Evolutionary conservation across 2,888 invertebrate species (phyloP).

Genomic region (Hypolimnas misippus): DNA sequence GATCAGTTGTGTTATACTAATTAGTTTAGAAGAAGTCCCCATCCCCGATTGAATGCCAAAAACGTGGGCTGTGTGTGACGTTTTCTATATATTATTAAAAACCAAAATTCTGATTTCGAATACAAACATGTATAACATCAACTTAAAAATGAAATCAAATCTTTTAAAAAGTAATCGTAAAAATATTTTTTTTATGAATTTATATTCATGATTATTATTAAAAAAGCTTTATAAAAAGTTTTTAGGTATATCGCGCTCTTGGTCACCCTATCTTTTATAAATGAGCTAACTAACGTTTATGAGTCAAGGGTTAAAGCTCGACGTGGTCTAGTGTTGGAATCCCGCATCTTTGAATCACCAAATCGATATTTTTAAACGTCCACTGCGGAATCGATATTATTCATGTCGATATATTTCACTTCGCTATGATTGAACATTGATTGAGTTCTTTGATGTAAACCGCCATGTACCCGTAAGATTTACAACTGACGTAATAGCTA

Average conservation of each 20-base stretch:
- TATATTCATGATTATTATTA: no score
- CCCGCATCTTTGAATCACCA: constrained; percentile 60
- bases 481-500: constrained; percentile 63
- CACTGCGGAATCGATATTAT: constrained; percentile 18
- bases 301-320: constrained; percentile 75
- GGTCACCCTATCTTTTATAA: constrained; percentile 73
- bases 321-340: constrained; percentile 72
- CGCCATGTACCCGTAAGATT: constrained; percentile 61
- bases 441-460: constrained; percentile 68
- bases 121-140: no score
- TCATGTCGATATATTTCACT: constrained; percentile 61
- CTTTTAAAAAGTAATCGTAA: no score
- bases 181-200: no score
- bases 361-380: constrained; percentile 59
- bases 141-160: no score
- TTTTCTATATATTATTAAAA: no score
- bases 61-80: no score
- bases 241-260: constrained; percentile 46
- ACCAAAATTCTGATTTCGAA: no score
- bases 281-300: constrained; percentile 67
- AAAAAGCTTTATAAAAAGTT: no score
- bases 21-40: no score
- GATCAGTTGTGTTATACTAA: no score
- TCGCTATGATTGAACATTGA: constrained; percentile 76
- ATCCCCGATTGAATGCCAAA: no score